Evolutionary conservation across 2,113 vertebrate genomes (phyloP).

Genomic region (Pelodiscus sinensis): DNA sequence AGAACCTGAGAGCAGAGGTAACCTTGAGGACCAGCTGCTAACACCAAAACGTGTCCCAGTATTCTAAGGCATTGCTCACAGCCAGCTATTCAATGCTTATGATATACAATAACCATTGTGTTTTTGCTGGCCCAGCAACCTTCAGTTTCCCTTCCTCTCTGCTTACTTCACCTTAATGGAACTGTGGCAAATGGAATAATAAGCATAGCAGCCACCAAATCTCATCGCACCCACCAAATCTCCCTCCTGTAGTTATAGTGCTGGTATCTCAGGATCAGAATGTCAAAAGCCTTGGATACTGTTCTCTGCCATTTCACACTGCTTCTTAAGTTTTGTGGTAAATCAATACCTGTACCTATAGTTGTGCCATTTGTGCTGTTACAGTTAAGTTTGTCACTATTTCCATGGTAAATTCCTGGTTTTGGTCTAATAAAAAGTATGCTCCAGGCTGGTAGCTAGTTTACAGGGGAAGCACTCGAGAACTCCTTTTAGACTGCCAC

Average conservation of each 20-base stretch:
- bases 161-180: slow-evolving; percentile 44
- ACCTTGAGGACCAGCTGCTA: neutral
- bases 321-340: slow-evolving; percentile 23
- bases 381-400: slow-evolving; percentile 50
- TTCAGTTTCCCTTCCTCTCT: slow-evolving; percentile 5
- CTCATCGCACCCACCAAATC: neutral
- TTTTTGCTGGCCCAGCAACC: neutral
- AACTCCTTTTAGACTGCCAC: neutral
- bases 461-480: neutral
- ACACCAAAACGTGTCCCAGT: neutral
- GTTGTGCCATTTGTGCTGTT: slow-evolving; percentile 23
- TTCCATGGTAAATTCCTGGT: slow-evolving; percentile 38
- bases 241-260: neutral
- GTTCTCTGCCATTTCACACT: slow-evolving; percentile 50
- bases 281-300: slow-evolving; percentile 61
- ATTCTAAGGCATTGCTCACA: neutral
- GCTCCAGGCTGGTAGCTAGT: neutral
- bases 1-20: neutral
- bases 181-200: slow-evolving; percentile 49
- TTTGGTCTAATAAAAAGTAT: neutral
- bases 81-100: neutral
- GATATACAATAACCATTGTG: neutral
- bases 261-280: slow-evolving; percentile 40
- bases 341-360: slow-evolving; percentile 16
- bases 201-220: neutral